These are phyloP conservation scores for Pholis gunnellus DNA, from an alignment of 2,113 vertebrate genomes.

Conservation along the genomic window DNA sequence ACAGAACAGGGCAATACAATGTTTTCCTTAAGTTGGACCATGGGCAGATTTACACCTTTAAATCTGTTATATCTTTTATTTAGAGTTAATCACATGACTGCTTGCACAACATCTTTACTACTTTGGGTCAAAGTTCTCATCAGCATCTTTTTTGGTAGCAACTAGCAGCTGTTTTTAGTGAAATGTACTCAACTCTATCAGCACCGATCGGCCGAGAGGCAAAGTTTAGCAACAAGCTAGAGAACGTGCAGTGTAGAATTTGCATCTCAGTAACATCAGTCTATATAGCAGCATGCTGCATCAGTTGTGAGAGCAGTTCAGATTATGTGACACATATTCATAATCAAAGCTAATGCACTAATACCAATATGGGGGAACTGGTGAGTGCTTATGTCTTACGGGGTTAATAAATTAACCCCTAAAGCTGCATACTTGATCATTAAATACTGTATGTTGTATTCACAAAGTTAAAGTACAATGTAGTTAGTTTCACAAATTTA, in stretches of 20 bases:
- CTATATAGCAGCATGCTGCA: background rate
- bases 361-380: background rate
- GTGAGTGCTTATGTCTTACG: background rate
- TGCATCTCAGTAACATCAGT: background rate
- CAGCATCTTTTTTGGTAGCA: background rate
- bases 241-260: background rate
- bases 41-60: background rate
- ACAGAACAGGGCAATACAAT: background rate
- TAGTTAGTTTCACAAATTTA: background rate
- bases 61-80: constrained; percentile 3
- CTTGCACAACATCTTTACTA: background rate
- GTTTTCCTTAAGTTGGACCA: background rate
- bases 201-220: background rate
- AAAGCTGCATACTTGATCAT: background rate
- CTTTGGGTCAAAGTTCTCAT: background rate
- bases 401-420: background rate
- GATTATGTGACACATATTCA: background rate
- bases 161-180: background rate
- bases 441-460: background rate
- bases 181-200: background rate
- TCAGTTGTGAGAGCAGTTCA: background rate
- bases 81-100: background rate
- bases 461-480: background rate
- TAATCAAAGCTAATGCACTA: background rate
- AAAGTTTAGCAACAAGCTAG: background rate